A percentile compares a stretch with the other conserved stretches of the same genome.
These are phyloP conservation scores for Dicrostonyx torquatus DNA, from an alignment of 2,797 vertebrate genomes.

Conservation along the genomic window DNA sequence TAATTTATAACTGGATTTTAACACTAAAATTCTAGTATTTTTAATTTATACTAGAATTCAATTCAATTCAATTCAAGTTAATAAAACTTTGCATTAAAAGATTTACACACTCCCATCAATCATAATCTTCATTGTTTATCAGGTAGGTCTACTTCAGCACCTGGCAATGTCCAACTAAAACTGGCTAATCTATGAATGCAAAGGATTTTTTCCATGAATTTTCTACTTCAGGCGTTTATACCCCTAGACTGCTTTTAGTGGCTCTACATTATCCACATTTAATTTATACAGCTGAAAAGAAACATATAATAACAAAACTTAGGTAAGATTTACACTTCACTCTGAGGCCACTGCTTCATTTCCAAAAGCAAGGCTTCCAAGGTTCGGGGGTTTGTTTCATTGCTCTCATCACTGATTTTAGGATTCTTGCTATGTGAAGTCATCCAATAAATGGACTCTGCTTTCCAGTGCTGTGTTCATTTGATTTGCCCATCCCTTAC, in stretches of 20 bases:
- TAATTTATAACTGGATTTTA: slow-evolving; percentile 33
- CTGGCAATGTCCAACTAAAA: slow-evolving; percentile 20
- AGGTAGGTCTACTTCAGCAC: slow-evolving; percentile 28
- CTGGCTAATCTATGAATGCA: slow-evolving; percentile 4
- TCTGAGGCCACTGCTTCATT: slow-evolving; percentile 11
- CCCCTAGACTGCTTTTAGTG: not conserved
- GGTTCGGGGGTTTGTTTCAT: slow-evolving; percentile 24
- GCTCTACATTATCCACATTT: not conserved
- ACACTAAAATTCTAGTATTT: slow-evolving; percentile 12
- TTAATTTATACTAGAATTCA: not conserved
- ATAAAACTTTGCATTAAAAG: slow-evolving; percentile 48
- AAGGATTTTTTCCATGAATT: slow-evolving; percentile 34
- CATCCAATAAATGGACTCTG: not conserved
- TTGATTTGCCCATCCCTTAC: slow-evolving; percentile 18
- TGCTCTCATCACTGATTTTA: not conserved
- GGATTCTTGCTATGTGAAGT: not conserved
- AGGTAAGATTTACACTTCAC: slow-evolving; percentile 19
- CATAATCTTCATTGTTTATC: slow-evolving; percentile 1
- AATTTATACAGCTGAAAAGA: slow-evolving; percentile 1
- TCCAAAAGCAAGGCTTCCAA: slow-evolving; percentile 27
- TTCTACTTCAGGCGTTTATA: not conserved
- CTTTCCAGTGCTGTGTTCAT: slow-evolving; percentile 36
- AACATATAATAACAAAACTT: not conserved
- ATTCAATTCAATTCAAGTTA: slow-evolving; percentile 43
- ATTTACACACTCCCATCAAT: not conserved